Evolutionary conservation across 2,797 vertebrate species (phyloP).

Genomic region (Sylvilagus floridanus): DNA sequence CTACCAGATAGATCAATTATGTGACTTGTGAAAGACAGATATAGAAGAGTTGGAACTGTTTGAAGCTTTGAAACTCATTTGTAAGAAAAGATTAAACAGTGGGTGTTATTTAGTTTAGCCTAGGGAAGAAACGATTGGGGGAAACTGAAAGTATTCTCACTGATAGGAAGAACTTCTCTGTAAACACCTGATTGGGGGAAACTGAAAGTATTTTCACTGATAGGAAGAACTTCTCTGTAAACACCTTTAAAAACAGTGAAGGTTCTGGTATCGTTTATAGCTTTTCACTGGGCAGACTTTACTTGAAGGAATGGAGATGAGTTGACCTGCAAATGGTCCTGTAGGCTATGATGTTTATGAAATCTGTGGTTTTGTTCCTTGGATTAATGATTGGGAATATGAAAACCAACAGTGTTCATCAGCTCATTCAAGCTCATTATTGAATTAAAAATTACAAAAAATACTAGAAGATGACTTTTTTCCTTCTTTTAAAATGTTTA

Average conservation of each 20-base stretch:
- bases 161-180: neutral
- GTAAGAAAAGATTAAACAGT: constrained; percentile 65
- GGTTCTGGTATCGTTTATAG: neutral
- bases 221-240: neutral
- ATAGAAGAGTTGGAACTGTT: neutral
- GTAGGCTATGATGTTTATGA: neutral
- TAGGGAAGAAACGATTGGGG: neutral
- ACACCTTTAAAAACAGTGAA: neutral
- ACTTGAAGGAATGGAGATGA: neutral
- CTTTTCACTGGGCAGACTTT: neutral
- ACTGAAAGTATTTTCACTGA: neutral
- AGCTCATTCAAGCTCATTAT: neutral
- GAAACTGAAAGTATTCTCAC: neutral
- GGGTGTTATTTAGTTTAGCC: constrained; percentile 30
- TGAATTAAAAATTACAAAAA: neutral
- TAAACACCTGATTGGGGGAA: neutral
- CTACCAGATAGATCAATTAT: constrained; percentile 54
- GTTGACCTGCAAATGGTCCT: neutral
- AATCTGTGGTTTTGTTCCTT: neutral
- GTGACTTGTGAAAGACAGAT: constrained; percentile 51
- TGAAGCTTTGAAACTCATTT: constrained; percentile 58
- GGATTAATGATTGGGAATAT: neutral
- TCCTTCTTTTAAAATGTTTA: neutral
- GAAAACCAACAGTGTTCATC: neutral
- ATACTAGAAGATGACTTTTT: neutral